A percentile compares a stretch with the other conserved stretches of the same genome.
These are phyloP conservation scores for Neopelma chrysocephalum DNA, from an alignment of 2,797 vertebrate genomes.

Conservation along the genomic window DNA sequence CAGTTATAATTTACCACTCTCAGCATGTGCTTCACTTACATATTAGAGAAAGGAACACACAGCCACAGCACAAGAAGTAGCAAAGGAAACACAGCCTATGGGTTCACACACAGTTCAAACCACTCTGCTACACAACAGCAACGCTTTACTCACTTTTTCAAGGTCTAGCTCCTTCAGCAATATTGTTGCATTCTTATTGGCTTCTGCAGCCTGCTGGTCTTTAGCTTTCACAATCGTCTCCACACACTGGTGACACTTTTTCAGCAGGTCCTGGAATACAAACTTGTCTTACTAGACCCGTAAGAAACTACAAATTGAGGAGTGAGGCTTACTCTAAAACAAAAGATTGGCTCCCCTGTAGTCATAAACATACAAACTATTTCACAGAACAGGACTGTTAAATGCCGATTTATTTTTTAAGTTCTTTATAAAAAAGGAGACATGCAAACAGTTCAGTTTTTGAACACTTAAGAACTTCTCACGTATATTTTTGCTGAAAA, in stretches of 20 bases:
- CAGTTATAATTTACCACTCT: not conserved
- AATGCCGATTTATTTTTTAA: not conserved
- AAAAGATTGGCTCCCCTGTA: not conserved
- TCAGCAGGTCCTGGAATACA: slow-evolving; percentile 88
- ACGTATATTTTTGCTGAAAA: not conserved
- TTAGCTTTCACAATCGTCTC: slow-evolving; percentile 99
- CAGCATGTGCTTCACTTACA: not conserved
- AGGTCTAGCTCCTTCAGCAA: slow-evolving; percentile 96
- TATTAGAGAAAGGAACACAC: not conserved
- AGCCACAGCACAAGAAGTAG: not conserved
- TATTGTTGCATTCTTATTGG: slow-evolving; percentile 98
- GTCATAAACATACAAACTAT: not conserved
- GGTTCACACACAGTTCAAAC: not conserved
- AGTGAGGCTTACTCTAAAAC: not conserved
- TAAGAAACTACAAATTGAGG: not conserved
- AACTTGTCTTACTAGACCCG: not conserved
- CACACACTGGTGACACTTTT: slow-evolving; percentile 99
- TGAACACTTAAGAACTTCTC: not conserved
- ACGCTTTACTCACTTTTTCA: slow-evolving; percentile 86
- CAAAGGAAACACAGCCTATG: not conserved
- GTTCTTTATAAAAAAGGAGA: not conserved
- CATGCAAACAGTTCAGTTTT: not conserved
- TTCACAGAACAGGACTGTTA: not conserved
- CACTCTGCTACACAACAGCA: accelerated
- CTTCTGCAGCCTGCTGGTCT: slow-evolving; percentile 98